Evolutionary conservation across 1,140 invertebrate species (phyloP).

Genomic region (Lethrus apterus): DNA sequence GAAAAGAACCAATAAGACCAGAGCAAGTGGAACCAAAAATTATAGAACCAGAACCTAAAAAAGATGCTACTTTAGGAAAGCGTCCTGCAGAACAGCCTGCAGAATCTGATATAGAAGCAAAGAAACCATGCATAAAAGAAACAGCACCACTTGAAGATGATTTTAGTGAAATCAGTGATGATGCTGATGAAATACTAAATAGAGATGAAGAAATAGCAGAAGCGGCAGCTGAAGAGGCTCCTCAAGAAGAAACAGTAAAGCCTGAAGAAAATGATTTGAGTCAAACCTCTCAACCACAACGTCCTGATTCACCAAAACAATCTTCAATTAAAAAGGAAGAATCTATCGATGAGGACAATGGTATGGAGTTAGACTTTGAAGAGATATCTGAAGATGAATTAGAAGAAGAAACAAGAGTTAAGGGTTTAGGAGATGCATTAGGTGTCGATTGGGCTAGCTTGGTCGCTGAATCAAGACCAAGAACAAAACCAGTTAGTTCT

Average conservation of each 20-base stretch:
- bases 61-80: slow-evolving; percentile 21
- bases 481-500: slow-evolving; percentile 44
- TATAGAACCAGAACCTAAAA: slow-evolving; percentile 13
- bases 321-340: slow-evolving; percentile 37
- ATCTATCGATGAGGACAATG: slow-evolving; percentile 48
- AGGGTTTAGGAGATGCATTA: slow-evolving; percentile 75
- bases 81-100: slow-evolving; percentile 38
- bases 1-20: slow-evolving; percentile 20
- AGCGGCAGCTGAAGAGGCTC: slow-evolving; percentile 11
- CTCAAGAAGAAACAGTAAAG: slow-evolving; percentile 8
- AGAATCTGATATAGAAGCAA: slow-evolving; percentile 43
- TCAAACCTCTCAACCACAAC: slow-evolving; percentile 4
- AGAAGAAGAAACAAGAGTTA: slow-evolving; percentile 62
- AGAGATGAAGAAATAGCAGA: slow-evolving; percentile 49
- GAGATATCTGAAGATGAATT: slow-evolving; percentile 84
- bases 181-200: slow-evolving; percentile 77
- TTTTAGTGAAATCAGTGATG: slow-evolving; percentile 79
- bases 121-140: slow-evolving; percentile 45
- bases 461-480: slow-evolving; percentile 57
- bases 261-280: slow-evolving; percentile 4
- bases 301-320: slow-evolving; percentile 24
- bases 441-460: slow-evolving; percentile 90
- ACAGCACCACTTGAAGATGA: slow-evolving; percentile 58
- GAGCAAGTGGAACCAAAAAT: slow-evolving; percentile 6
- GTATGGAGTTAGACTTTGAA: slow-evolving; percentile 73